A percentile compares a stretch with the other conserved stretches of the same genome.
Conservation (phyloP, 2,113 vertebrate species). For the Pituophis catenifer region DNA sequence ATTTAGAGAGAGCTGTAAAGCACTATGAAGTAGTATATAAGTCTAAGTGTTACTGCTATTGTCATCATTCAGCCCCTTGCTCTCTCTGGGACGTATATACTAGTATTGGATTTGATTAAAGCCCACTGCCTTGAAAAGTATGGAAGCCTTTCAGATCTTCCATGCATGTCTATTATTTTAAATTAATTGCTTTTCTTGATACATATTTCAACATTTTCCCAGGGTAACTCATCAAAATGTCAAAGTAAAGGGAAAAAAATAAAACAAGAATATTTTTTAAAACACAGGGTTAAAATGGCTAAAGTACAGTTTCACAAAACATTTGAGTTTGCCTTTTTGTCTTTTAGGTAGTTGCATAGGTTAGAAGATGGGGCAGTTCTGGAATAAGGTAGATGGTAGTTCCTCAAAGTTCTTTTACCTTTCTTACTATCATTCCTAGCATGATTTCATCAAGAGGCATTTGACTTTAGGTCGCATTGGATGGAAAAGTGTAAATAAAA, state of each 20-base stretch:
- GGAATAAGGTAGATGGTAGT: not conserved
- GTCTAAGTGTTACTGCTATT: not conserved
- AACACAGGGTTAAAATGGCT: not conserved
- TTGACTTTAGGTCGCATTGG: not conserved
- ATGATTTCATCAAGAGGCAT: not conserved
- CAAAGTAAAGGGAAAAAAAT: not conserved
- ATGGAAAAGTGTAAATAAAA: not conserved
- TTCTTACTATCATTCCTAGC: not conserved
- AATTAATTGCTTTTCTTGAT: not conserved
- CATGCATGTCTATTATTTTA: not conserved
- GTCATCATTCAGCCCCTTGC: not conserved
- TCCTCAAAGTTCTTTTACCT: not conserved
- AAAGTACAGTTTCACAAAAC: constrained; percentile 20
- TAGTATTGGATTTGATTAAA: not conserved
- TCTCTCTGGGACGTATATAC: not conserved
- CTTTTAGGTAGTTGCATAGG: not conserved
- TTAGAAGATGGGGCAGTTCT: not conserved
- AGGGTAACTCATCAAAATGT: not conserved
- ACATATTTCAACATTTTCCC: not conserved
- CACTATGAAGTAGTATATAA: not conserved
- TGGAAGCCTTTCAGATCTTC: not conserved
- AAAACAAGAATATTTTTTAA: not conserved
- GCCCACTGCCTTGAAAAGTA: not conserved
- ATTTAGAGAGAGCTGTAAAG: not conserved
- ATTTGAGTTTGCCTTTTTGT: constrained; percentile 24